These are phyloP conservation scores for Pseudopodoces humilis DNA, from an alignment of 2,113 vertebrate genomes.

Conservation along the genomic window DNA sequence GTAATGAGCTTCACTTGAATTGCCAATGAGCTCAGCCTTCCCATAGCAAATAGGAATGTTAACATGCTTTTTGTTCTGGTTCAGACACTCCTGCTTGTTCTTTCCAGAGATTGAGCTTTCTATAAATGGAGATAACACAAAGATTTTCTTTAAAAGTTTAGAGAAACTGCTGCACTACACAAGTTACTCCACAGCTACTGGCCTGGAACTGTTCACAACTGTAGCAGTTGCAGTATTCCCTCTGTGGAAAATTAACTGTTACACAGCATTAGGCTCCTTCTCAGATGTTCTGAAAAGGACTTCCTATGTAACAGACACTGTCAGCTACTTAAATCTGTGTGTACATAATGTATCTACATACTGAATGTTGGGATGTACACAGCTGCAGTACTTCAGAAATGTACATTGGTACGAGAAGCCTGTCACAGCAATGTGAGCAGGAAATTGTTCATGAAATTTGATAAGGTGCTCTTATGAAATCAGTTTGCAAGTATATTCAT, in stretches of 20 bases:
- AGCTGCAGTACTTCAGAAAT: neutral
- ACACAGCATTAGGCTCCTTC: constrained; percentile 44
- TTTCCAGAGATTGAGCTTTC: neutral
- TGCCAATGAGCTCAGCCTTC: neutral
- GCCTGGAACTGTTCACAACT: constrained; percentile 72
- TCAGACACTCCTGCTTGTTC: neutral
- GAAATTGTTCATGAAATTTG: neutral
- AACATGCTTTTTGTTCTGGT: neutral
- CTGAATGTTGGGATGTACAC: fast-evolving
- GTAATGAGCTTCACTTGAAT: neutral
- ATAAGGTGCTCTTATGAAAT: neutral
- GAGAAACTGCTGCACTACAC: neutral
- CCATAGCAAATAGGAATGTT: neutral
- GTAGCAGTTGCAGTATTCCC: constrained; percentile 81
- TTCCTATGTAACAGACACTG: constrained; percentile 69
- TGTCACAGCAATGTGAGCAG: neutral
- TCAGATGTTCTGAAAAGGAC: constrained; percentile 49
- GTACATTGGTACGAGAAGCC: neutral
- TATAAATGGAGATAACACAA: fast-evolving
- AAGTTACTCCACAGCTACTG: constrained; percentile 78
- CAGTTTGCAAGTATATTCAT: neutral
- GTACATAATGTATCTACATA: fast-evolving
- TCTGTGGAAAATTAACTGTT: constrained; percentile 81
- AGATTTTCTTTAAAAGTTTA: neutral
- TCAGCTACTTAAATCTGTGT: neutral